Conservation (phyloP, 2,113 vertebrate genomes). For the Dipodomys stephensi region DNA sequence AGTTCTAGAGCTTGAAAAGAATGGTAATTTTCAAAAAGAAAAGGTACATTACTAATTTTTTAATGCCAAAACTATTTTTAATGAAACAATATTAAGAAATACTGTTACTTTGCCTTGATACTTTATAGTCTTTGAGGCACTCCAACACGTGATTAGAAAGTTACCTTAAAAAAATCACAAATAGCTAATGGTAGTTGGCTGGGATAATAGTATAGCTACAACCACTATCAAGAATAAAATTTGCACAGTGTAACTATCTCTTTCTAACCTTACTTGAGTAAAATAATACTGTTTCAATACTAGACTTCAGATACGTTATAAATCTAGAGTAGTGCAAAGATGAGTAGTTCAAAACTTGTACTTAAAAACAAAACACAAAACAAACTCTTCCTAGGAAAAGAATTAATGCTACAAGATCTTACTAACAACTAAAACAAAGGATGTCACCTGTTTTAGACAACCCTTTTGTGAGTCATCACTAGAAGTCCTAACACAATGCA, state of each 20-base stretch:
- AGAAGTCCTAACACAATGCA: slow-evolving; percentile 85
- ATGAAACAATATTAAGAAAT: too few relatives aligned
- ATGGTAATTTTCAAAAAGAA: slow-evolving; percentile 27
- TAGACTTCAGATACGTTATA: background rate
- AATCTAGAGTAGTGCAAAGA: slow-evolving; percentile 22
- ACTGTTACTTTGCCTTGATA: too few relatives aligned
- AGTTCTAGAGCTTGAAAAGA: slow-evolving; percentile 6
- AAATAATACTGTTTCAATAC: background rate
- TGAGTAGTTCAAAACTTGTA: slow-evolving; percentile 55
- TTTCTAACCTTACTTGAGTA: slow-evolving; percentile 38
- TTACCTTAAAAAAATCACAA: too few relatives aligned
- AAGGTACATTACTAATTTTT: background rate
- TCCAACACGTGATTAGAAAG: too few relatives aligned
- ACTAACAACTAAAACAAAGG: slow-evolving; percentile 79
- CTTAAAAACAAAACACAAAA: slow-evolving; percentile 39
- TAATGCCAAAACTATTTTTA: too few relatives aligned
- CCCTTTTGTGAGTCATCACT: slow-evolving; percentile 86
- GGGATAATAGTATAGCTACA: background rate
- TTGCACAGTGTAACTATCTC: background rate
- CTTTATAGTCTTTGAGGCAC: too few relatives aligned
- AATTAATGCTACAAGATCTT: slow-evolving; percentile 80
- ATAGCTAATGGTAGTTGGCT: background rate
- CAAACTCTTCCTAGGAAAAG: slow-evolving; percentile 77
- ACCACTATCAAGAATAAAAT: background rate
- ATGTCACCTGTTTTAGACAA: slow-evolving; percentile 86